Percentiles rank a stretch among this genome's conserved stretches.
Conservation (phyloP, 2,797 vertebrate species). For the Vespertilio murinus region DNA sequence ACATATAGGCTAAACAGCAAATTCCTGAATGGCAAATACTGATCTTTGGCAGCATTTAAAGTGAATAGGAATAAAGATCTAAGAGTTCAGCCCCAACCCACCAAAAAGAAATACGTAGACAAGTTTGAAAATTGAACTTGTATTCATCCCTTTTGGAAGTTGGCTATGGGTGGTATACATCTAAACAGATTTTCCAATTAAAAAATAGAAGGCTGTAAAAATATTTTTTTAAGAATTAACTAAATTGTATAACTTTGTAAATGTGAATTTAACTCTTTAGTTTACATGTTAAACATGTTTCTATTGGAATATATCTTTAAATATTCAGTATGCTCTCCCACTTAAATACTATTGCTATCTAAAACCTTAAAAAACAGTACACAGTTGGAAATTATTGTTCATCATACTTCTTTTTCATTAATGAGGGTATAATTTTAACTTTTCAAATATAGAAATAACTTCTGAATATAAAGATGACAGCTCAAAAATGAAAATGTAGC, state of each 20-base stretch:
- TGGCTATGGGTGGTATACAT: not conserved
- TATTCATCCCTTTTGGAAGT: slow-evolving; percentile 33
- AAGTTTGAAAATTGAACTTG: not conserved
- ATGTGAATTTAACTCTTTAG: slow-evolving; percentile 38
- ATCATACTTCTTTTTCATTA: slow-evolving; percentile 25
- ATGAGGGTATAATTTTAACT: slow-evolving; percentile 6
- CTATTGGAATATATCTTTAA: slow-evolving; percentile 30
- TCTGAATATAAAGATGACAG: not conserved
- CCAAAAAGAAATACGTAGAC: slow-evolving; percentile 24
- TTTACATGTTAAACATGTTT: slow-evolving; percentile 53
- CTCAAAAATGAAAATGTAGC: slow-evolving; percentile 70
- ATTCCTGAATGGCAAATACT: slow-evolving; percentile 53
- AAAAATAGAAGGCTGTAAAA: slow-evolving; percentile 52
- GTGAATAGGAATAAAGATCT: not conserved
- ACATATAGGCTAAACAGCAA: slow-evolving; percentile 5
- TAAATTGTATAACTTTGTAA: slow-evolving; percentile 28
- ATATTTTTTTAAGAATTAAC: slow-evolving; percentile 37
- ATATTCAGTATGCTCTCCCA: not conserved
- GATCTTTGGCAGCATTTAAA: slow-evolving; percentile 72
- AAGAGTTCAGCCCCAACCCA: not conserved
- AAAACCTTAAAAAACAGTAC: slow-evolving; percentile 21
- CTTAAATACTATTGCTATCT: slow-evolving; percentile 19
- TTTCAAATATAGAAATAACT: slow-evolving; percentile 42
- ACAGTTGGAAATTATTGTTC: not conserved
- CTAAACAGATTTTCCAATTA: slow-evolving; percentile 31